Conservation (phyloP, 2,113 vertebrate genomes). For the Furnarius figulus region DNA sequence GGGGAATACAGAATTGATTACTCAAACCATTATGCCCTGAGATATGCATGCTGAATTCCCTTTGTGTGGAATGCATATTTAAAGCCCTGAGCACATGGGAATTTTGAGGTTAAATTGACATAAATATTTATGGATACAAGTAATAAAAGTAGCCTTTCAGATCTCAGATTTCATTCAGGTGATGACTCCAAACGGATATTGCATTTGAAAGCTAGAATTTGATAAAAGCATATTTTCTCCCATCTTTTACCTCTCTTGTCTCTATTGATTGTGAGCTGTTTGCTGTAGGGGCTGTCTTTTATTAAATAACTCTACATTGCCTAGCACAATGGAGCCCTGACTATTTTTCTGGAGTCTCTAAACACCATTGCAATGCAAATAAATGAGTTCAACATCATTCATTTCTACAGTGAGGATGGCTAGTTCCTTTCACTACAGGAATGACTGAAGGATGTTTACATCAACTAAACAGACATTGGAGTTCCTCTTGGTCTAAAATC, state of each 20-base stretch:
- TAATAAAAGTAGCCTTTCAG: conserved; percentile 43
- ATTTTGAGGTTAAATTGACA: conserved; percentile 37
- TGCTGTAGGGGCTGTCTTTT: neutral
- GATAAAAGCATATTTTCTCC: conserved; percentile 1
- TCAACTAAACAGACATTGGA: neutral
- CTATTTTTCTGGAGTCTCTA: neutral
- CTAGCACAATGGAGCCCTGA: neutral
- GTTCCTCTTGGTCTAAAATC: neutral
- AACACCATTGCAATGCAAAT: neutral
- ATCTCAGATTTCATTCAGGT: conserved; percentile 17
- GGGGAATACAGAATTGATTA: neutral
- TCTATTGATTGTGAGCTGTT: conserved; percentile 12
- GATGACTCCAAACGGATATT: conserved; percentile 29
- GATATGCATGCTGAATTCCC: neutral
- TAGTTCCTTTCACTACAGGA: neutral
- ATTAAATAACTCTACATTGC: neutral
- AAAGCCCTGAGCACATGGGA: neutral
- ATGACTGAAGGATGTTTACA: neutral
- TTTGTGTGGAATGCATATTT: neutral
- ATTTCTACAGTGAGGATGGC: neutral
- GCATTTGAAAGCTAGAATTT: conserved; percentile 48
- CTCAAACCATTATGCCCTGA: neutral
- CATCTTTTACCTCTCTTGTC: conserved; percentile 23
- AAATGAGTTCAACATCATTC: neutral
- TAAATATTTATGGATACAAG: conserved; percentile 48